These are phyloP conservation scores for Neodiprion virginianus DNA, from an alignment of 1,140 invertebrate genomes.

Conservation along the genomic window DNA sequence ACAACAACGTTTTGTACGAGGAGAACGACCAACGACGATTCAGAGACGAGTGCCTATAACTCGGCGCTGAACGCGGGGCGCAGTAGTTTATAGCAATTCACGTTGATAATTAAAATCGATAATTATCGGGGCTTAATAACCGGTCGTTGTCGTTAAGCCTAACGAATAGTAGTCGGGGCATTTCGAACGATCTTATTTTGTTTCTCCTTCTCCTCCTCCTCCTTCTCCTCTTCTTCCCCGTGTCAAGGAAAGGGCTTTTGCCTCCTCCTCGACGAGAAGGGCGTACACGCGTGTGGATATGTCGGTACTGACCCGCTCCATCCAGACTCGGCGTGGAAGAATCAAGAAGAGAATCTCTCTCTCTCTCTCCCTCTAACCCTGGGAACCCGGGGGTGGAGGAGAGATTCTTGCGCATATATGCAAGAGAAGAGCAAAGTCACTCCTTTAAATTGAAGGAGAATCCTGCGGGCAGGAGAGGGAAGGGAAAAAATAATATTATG, in stretches of 20 bases:
- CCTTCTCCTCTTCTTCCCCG: too few species aligned
- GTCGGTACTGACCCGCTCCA: too few species aligned
- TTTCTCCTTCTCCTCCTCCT: too few species aligned
- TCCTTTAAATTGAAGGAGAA: slow-evolving; percentile 55
- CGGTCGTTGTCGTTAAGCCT: slow-evolving; percentile 52
- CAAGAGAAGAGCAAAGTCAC: slow-evolving; percentile 51
- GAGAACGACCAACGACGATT: not conserved
- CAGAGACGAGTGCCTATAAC: not conserved
- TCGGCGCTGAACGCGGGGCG: slow-evolving; percentile 3
- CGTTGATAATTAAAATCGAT: slow-evolving; percentile 56
- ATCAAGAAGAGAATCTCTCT: not conserved
- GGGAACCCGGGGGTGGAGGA: not conserved
- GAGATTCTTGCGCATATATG: not conserved
- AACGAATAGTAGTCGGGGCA: slow-evolving; percentile 33
- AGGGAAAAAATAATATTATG: too few species aligned
- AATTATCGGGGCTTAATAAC: slow-evolving; percentile 55
- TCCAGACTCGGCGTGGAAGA: too few species aligned
- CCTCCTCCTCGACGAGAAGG: too few species aligned
- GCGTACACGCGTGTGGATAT: slow-evolving; percentile 24
- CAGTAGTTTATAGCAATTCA: slow-evolving; percentile 11
- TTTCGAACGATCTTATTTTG: too few species aligned
- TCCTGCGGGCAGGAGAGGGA: not conserved
- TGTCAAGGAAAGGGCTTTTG: too few species aligned
- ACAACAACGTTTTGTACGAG: slow-evolving; percentile 25
- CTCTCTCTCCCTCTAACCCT: slow-evolving; percentile 27